phyloP scores from a whole-genome alignment of 2,797 vertebrate genomes.

The Borostomias antarcticus region DNA sequence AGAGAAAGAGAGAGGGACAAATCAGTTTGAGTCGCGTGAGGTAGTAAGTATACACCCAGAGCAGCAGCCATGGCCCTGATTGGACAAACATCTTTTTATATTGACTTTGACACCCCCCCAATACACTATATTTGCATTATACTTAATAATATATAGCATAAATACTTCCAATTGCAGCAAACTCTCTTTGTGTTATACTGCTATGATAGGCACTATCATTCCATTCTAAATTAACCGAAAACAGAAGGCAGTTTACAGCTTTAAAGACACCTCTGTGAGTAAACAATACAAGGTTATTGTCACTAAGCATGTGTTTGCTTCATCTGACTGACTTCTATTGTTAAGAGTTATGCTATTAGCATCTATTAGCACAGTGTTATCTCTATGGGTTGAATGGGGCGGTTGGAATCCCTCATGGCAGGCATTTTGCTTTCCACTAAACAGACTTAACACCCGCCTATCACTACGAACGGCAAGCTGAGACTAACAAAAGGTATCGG shows the following conservation, averaged over 20 bases:
- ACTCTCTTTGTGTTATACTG: no score
- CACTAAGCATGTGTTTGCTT: background rate
- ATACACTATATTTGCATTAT: conserved; percentile 34
- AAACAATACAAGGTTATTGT: background rate
- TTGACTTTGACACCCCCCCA: conserved; percentile 38
- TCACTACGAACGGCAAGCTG: background rate
- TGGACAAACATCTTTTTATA: conserved; percentile 61
- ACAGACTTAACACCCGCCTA: background rate
- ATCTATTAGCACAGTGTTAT: conserved; percentile 4
- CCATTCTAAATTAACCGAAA: no score
- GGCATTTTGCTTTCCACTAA: conserved; percentile 11
- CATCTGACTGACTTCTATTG: no score
- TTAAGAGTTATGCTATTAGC: conserved; percentile 31
- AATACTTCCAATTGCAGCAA: no score
- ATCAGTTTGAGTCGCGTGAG: conserved; percentile 76
- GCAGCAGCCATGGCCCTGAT: conserved; percentile 62
- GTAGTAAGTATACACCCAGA: conserved; percentile 71
- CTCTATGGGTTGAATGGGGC: conserved; percentile 32
- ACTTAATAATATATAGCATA: conserved; percentile 30
- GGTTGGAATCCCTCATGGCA: conserved; percentile 33
- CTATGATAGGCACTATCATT: no score
- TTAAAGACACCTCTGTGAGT: no score
- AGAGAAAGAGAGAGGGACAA: conserved; percentile 70
- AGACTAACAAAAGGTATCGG: background rate
- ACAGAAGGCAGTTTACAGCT: no score